Evolutionary conservation across 2,797 vertebrate genomes (phyloP).

Genomic region (Phaenicophaeus curvirostris): DNA sequence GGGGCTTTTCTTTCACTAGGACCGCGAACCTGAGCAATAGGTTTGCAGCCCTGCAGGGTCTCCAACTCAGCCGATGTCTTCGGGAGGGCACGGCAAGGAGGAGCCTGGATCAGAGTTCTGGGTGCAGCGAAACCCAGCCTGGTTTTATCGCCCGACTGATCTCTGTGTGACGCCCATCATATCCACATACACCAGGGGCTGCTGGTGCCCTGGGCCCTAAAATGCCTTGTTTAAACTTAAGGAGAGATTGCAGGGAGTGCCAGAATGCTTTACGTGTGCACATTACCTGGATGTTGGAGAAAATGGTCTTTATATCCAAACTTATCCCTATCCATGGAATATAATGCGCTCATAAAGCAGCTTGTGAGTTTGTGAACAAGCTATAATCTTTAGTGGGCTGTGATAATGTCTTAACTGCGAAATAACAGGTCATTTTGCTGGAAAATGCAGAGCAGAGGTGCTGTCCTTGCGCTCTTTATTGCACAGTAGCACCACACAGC

Average conservation of each 20-base stretch:
- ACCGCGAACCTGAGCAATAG: not conserved
- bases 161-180: not conserved
- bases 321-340: not conserved
- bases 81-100: not conserved
- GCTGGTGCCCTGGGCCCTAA: not conserved
- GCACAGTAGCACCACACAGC: not conserved
- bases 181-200: not conserved
- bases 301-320: not conserved
- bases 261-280: accelerated
- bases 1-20: not conserved
- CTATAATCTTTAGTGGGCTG: not conserved
- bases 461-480: not conserved
- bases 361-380: not conserved
- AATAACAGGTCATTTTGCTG: not conserved
- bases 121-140: not conserved
- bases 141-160: not conserved
- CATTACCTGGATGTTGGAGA: not conserved
- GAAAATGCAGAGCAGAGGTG: not conserved
- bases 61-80: not conserved
- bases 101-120: not conserved
- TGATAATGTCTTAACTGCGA: not conserved
- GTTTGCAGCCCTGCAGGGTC: not conserved
- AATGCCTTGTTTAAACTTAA: not conserved
- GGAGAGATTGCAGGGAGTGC: not conserved
- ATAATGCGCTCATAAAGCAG: accelerated